Base-by-base conservation (phyloP, 2,113 vertebrate species). In the Numenius arquata region DNA sequence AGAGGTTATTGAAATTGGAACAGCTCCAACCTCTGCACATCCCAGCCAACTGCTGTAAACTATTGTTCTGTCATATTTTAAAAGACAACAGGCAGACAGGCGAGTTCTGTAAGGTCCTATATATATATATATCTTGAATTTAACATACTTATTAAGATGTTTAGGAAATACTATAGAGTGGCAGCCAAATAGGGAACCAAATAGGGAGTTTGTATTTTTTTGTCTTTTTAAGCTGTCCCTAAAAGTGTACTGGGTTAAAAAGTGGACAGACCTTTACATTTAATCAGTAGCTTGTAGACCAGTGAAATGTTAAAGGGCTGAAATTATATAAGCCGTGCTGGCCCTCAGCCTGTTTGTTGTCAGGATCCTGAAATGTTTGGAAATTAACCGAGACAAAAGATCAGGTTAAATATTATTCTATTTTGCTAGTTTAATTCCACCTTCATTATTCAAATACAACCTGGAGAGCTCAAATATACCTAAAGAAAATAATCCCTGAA, bases 171-270 rank as follows among this genome's bases (percentile, higher is more conserved):
- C 3, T 41, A 61, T 11, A 34, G 32, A 36, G 19, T 22, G 8
- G 19, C 8, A 75, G 16, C 2, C 43, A 61, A 67, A 48, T 19
- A 56, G 22, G 7, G 19, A 45, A 3, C 1, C 17, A 83, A 11
- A 38, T 30, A 40, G 1, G 40, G 1, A 0, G 2, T 72, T 55
- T 59, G 8, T 2, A 47, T 40, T 48, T 8, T 29, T 67, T 66
- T 32, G 6, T n/a, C 10, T 86, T 62, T 41, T 77, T 8, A 62
- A 81, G 8, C 10, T 34, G 4, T 45, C 2, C 6, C 40, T 70
- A 47, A 52, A 82, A 66, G 8, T 50, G 6, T 41, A 40, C 4
- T 22, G 41, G n/a, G 6, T 61, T 81, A 73, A 22, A 71, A 82
- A n/a, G 11, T 47, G 8, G 23, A 21, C 15, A 70, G 32, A 86